Conservation (phyloP, 2,113 vertebrate genomes). For the Salminus brasiliensis region DNA sequence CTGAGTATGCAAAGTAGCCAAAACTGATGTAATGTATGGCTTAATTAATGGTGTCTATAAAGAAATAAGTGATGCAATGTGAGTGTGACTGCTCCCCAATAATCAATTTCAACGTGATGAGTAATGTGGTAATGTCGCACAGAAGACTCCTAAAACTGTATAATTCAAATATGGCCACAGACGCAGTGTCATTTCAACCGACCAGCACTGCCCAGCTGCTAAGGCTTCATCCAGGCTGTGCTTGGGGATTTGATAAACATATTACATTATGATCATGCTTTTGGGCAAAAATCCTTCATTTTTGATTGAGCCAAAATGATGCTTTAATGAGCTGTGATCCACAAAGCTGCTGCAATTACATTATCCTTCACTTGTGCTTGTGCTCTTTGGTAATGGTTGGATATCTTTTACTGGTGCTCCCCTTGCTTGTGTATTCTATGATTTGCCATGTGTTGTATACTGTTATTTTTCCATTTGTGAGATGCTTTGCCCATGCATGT, state of each 20-base stretch:
- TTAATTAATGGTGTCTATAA: too few relatives aligned
- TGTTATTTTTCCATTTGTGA: constrained; percentile 83
- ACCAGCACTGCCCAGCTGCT: background rate
- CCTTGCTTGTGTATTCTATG: constrained; percentile 62
- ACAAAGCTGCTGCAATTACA: background rate
- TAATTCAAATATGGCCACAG: too few relatives aligned
- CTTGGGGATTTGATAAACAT: background rate
- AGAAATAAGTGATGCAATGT: too few relatives aligned
- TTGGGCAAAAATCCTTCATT: background rate
- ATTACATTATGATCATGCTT: constrained; percentile 15
- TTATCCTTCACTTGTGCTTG: background rate
- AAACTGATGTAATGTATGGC: too few relatives aligned
- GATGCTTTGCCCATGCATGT: constrained; percentile 94
- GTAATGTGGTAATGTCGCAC: too few relatives aligned
- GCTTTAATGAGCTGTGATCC: background rate
- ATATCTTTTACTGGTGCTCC: constrained; percentile 64
- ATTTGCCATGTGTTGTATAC: constrained; percentile 59
- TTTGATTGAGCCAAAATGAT: background rate
- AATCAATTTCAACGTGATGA: too few relatives aligned
- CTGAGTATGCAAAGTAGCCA: background rate
- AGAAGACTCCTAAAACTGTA: too few relatives aligned
- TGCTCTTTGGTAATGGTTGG: constrained; percentile 60
- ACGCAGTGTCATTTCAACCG: too few relatives aligned
- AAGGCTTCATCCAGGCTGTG: background rate
- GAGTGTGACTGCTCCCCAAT: too few relatives aligned